These are phyloP conservation scores for Drosophila mimetica DNA, from an alignment of 2,888 invertebrate genomes.

Conservation along the genomic window DNA sequence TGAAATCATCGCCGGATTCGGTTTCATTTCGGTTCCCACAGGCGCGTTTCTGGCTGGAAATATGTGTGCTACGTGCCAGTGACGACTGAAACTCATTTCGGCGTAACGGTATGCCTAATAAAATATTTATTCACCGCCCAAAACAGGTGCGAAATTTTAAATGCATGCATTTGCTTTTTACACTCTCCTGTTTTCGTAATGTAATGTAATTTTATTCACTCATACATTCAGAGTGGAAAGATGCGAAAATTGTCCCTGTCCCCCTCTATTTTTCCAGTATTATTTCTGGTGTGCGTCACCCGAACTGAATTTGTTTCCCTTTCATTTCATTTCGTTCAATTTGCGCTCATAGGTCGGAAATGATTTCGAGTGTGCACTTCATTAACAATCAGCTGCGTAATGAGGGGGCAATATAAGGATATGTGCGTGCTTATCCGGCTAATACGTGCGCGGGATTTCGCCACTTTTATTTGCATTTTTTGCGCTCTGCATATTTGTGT, in stretches of 20 bases:
- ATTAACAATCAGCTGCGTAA: conserved; percentile 46
- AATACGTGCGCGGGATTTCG: conserved; percentile 35
- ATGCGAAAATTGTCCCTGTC: conserved; percentile 16
- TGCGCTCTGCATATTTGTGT: conserved; percentile 15
- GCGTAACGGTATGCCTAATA: conserved; percentile 48
- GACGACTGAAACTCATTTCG: conserved; percentile 55
- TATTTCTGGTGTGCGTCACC: neutral
- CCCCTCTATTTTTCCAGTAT: conserved; percentile 1
- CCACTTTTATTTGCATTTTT: conserved; percentile 11
- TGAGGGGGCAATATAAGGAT: conserved; percentile 1
- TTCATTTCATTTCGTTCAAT: conserved; percentile 29
- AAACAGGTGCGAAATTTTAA: conserved; percentile 69
- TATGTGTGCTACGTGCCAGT: conserved; percentile 14
- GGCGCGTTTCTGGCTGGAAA: conserved; percentile 15
- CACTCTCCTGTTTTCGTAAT: conserved; percentile 42
- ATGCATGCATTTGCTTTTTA: conserved; percentile 56
- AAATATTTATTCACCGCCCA: conserved; percentile 65
- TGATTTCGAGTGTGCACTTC: conserved; percentile 49
- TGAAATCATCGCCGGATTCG: conserved; percentile 47
- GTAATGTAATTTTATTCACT: conserved; percentile 43
- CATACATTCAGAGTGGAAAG: conserved; percentile 23
- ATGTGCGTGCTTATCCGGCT: conserved; percentile 48
- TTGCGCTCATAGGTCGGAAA: conserved; percentile 44
- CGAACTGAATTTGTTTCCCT: conserved; percentile 7
- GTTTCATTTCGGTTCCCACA: conserved; percentile 43